These are phyloP conservation scores for Hormiphora californensis DNA, from an alignment of 37 sponge, comb jelly and placozoan species.

Conservation along the genomic window DNA sequence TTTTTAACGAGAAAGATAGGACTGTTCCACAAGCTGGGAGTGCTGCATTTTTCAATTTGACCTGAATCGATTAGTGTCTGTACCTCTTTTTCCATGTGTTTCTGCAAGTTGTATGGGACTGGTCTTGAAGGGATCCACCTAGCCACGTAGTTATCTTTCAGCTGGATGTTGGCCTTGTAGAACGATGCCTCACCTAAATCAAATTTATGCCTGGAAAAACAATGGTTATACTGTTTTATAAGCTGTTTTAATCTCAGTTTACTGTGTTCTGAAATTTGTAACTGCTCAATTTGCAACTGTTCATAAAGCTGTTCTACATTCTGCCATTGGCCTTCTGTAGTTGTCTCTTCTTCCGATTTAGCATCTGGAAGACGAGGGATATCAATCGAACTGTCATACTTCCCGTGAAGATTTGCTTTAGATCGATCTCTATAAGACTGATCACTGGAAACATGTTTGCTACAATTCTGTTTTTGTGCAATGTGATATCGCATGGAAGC, in stretches of 20 bases:
- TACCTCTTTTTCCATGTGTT: constrained; percentile 18
- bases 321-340: not conserved
- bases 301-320: not conserved
- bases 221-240: constrained; percentile 10
- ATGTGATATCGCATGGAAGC: not conserved
- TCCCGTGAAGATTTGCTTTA: too few species aligned
- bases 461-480: not conserved
- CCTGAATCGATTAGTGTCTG: not conserved
- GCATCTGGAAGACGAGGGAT: constrained; percentile 8
- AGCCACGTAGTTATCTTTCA: not conserved
- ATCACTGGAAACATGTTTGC: not conserved
- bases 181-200: constrained; percentile 33
- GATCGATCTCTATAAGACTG: not conserved
- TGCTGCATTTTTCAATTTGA: not conserved
- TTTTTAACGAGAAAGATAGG: not conserved
- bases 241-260: not conserved
- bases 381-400: not conserved
- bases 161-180: constrained; percentile 15
- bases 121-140: constrained; percentile 36
- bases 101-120: not conserved
- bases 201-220: constrained; percentile 11
- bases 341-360: not conserved
- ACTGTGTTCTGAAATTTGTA: not conserved
- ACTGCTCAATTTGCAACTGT: not conserved
- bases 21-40: constrained; percentile 6